Conservation (phyloP, 2,797 vertebrate species). For the Simalia tracyae region DNA sequence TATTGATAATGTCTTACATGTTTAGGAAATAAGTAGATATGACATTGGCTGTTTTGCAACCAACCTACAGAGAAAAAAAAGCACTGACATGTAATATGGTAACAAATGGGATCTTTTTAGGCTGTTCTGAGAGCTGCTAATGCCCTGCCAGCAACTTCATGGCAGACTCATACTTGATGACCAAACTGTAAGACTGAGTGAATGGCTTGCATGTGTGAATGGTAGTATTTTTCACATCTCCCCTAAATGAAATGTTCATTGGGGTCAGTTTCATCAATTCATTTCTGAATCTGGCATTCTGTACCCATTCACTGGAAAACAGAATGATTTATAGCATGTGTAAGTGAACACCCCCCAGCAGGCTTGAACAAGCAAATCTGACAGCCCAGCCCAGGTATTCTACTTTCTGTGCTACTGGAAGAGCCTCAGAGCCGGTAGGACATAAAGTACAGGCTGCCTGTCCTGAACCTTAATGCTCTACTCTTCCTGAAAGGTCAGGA, state of each 20-base stretch:
- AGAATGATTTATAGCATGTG: background rate
- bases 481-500: too few species aligned
- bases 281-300: background rate
- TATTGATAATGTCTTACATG: background rate
- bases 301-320: background rate
- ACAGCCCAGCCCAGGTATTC: background rate
- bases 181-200: background rate
- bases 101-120: background rate
- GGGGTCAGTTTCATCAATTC: background rate
- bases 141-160: background rate
- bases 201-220: background rate
- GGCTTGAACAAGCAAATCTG: background rate
- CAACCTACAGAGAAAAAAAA: background rate
- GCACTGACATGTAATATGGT: background rate
- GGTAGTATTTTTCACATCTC: background rate
- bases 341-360: background rate
- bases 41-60: background rate
- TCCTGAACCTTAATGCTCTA: background rate
- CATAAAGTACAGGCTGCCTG: background rate
- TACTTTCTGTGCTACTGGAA: background rate
- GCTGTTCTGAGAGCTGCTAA: background rate
- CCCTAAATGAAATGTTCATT: background rate
- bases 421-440: background rate
- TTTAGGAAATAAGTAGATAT: background rate
- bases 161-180: background rate